phyloP scores from a whole-genome alignment of 1,140 invertebrate species.

The Ceratosolen solmsi region DNA sequence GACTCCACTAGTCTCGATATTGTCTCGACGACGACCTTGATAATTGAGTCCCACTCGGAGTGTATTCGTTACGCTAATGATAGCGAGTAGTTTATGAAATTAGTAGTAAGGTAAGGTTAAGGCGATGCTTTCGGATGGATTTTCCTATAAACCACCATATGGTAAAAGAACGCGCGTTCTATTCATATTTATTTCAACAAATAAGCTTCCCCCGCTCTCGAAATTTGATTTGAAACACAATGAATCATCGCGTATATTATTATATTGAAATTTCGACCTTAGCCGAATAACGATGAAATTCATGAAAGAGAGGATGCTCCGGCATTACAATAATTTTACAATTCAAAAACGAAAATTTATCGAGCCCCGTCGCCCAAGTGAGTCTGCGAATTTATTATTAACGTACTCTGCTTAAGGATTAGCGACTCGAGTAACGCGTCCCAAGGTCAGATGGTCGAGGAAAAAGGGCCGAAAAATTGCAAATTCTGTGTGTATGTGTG shows the following conservation, averaged over 20 bases:
- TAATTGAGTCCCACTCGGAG: too few relatives aligned
- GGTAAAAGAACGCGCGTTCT: too few relatives aligned
- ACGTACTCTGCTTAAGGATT: background rate
- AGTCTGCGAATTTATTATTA: slow-evolving; percentile 23
- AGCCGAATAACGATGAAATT: background rate
- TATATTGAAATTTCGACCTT: background rate
- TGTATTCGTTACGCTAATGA: too few relatives aligned
- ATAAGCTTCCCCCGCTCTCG: too few relatives aligned
- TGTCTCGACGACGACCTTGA: too few relatives aligned
- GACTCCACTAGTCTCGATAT: background rate
- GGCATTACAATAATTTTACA: background rate
- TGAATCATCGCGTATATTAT: background rate
- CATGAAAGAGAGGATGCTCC: background rate
- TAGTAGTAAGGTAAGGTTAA: too few relatives aligned
- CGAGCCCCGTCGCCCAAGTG: background rate
- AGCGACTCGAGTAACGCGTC: background rate
- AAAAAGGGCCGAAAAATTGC: background rate
- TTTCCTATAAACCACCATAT: too few relatives aligned
- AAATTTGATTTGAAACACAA: background rate
- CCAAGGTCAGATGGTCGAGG: background rate
- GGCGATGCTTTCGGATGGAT: too few relatives aligned
- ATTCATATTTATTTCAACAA: background rate
- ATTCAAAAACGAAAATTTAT: slow-evolving; percentile 8
- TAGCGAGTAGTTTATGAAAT: too few relatives aligned
- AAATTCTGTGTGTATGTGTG: too few relatives aligned